Conservation (phyloP, 2,113 vertebrate genomes). For the Pyxicephalus adspersus region DNA sequence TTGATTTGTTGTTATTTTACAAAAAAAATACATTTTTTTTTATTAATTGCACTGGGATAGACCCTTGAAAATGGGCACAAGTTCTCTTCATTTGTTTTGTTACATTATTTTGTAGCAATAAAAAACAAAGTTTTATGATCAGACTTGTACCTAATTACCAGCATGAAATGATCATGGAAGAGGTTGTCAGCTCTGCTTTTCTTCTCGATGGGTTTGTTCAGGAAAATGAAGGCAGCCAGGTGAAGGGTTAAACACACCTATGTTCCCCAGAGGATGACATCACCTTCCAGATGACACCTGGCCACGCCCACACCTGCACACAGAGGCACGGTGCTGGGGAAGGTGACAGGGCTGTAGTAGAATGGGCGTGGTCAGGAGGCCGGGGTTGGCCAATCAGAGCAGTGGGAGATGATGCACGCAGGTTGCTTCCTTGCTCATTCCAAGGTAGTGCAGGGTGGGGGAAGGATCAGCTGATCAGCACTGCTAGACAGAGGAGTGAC, state of each 20-base stretch:
- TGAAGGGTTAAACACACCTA: slow-evolving; percentile 32
- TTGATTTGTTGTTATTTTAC: no score
- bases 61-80: no score
- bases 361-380: slow-evolving; percentile 16
- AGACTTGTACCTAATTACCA: no score
- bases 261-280: slow-evolving; percentile 24
- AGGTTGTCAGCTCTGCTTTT: background rate
- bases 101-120: no score
- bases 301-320: slow-evolving; percentile 35
- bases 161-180: no score
- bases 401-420: slow-evolving; percentile 11
- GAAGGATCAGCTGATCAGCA: slow-evolving; percentile 47
- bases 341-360: background rate
- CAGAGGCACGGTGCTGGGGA: background rate
- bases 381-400: slow-evolving; percentile 34
- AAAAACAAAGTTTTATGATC: no score
- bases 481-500: slow-evolving; percentile 20
- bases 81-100: no score
- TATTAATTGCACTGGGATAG: no score
- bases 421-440: slow-evolving; percentile 40
- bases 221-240: background rate
- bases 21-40: no score
- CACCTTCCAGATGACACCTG: slow-evolving; percentile 41
- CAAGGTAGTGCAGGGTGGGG: slow-evolving; percentile 43
- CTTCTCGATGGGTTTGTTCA: background rate